phyloP scores from a whole-genome alignment of 2,888 invertebrate species.

The Thymelicus sylvestris region DNA sequence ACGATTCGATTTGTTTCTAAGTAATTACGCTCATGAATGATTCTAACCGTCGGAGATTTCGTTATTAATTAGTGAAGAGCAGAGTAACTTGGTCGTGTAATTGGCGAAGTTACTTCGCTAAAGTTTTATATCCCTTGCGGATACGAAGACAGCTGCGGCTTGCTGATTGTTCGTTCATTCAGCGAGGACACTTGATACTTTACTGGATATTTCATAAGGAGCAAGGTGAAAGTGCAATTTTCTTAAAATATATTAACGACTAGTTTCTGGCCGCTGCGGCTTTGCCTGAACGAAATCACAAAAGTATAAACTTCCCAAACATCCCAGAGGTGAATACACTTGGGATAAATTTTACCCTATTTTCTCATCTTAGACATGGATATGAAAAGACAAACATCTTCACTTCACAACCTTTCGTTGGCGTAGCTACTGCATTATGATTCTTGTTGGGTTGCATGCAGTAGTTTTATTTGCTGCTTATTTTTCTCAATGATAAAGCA shows the following conservation, averaged over 20 bases:
- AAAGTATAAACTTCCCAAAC: no score
- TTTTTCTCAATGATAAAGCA: no score
- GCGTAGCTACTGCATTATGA: no score
- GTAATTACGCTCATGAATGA: conserved; percentile 14
- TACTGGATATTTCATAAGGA: not conserved
- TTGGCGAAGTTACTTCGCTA: conserved; percentile 21
- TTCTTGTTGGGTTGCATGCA: no score
- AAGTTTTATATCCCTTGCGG: conserved; percentile 6
- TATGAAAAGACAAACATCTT: no score
- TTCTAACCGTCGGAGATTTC: conserved; percentile 22
- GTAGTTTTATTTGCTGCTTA: no score
- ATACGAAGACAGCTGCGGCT: not conserved
- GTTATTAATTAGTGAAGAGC: conserved; percentile 29
- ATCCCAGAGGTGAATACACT: no score
- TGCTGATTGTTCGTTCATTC: not conserved
- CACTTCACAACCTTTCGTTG: no score
- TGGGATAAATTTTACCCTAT: no score
- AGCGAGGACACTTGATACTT: not conserved
- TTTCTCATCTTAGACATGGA: no score
- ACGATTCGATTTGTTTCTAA: not conserved
- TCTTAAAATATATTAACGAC: not conserved
- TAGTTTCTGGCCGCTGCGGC: no score
- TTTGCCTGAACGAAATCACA: no score
- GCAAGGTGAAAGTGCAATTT: not conserved
- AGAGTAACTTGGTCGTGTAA: conserved; percentile 28